Base-by-base conservation (phyloP, 2,113 vertebrate genomes). In the Dromas ardeola region DNA sequence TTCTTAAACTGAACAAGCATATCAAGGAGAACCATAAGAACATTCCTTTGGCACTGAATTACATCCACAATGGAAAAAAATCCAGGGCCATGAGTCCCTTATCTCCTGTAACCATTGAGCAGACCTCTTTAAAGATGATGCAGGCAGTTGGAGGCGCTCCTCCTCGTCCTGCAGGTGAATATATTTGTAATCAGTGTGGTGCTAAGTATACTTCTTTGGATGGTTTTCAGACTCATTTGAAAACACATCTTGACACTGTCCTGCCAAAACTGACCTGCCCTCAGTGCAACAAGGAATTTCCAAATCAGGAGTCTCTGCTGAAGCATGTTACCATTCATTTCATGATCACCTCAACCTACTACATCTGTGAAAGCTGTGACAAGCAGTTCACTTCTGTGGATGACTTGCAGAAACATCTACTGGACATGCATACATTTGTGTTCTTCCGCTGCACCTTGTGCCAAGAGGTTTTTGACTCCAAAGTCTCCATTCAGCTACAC, bases 11-110 rank as follows among this genome's bases (percentile, higher is more conserved):
- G 86, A 99, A 99, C 97, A 99, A 99, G 88, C 99, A 99, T 97
- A 99, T 99, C 97, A 99, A 99, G 97, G 99, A 99, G 98, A 99
- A 99, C 94, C 99, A 99, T 97, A 99, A 99, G 98, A 99, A 99
- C 98, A 99, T 99, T 98, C 99, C 99, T 72, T 98, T 99, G 97
- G 99, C 99, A 3, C 98, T 99, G 94, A 99, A 99, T 98, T 99
- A 99, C 94, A 99, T 99, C 89, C 99, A 99, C 96, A 99, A 99
- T 70, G 99, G 99, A 84, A 99, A 99, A 98, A 99, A 99, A 97
- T 99, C 99, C 69, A 98, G 99, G 88, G 99, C 99, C 91, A 98
- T 99, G 94, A 99, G 99, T 97, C 99, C 99, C 2, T 98, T 99
- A 50, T 99, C 99, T 82, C 99, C 99, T 16, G 98, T 99, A 97